Conservation (phyloP, 2,888 invertebrate species). For the Ellobium chinense region DNA sequence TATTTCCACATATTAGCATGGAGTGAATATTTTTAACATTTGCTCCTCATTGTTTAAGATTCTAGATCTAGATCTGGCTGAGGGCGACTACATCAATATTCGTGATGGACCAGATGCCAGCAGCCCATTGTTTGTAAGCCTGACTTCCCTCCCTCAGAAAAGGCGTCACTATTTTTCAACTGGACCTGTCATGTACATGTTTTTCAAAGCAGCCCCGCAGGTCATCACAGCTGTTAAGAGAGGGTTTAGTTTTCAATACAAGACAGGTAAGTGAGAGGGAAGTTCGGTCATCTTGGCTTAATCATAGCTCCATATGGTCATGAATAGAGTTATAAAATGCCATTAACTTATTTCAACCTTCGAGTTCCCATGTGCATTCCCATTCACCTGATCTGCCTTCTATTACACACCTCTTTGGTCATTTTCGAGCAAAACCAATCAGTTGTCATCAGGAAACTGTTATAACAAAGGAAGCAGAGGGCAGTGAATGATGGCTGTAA, state of each 20-base stretch:
- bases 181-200: constrained; percentile 41
- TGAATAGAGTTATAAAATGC: too few species aligned
- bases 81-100: constrained; percentile 47
- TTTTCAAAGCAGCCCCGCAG: constrained; percentile 38
- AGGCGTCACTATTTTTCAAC: constrained; percentile 46
- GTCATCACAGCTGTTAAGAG: background rate
- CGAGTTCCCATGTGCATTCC: too few species aligned
- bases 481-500: too few species aligned
- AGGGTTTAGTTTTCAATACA: constrained; percentile 46
- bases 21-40: background rate
- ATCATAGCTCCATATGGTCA: too few species aligned
- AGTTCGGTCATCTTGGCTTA: too few species aligned
- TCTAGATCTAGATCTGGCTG: constrained; percentile 43
- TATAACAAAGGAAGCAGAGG: too few species aligned
- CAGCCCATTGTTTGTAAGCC: constrained; percentile 43
- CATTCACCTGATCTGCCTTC: too few species aligned
- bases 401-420: too few species aligned
- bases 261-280: too few species aligned
- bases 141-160: constrained; percentile 1
- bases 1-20: background rate
- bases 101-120: constrained; percentile 48
- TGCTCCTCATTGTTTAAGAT: constrained; percentile 32
- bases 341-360: too few species aligned
- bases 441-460: too few species aligned
- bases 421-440: too few species aligned